Percentiles rank a stretch among this genome's conserved stretches.
phyloP scores from a whole-genome alignment of 2,888 invertebrate species.

The Spisula solida region DNA sequence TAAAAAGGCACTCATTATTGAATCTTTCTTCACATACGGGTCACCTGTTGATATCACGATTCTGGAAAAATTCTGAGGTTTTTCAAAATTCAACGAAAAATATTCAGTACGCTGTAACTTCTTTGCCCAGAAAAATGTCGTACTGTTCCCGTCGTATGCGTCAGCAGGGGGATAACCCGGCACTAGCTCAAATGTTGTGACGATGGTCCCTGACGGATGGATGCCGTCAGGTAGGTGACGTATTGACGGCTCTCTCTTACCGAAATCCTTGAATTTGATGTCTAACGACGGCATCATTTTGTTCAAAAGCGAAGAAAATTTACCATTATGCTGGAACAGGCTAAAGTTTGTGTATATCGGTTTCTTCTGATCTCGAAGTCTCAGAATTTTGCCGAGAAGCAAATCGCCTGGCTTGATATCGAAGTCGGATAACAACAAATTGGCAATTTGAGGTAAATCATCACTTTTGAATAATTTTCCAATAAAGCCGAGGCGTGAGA shows the following conservation, averaged over 20 bases:
- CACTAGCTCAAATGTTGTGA: constrained; percentile 81
- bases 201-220: constrained; percentile 86
- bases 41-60: constrained; percentile 74
- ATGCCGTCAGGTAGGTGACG: constrained; percentile 57
- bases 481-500: constrained; percentile 78
- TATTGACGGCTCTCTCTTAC: constrained; percentile 38
- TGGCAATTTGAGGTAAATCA: constrained; percentile 73
- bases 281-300: constrained; percentile 76
- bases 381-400: constrained; percentile 68
- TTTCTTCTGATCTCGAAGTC: constrained; percentile 66
- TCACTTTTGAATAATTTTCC: constrained; percentile 76
- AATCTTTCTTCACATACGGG: constrained; percentile 53
- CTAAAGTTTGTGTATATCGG: constrained; percentile 65
- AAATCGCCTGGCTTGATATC: constrained; percentile 77
- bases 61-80: constrained; percentile 68
- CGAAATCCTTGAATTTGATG: constrained; percentile 63
- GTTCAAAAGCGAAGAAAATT: constrained; percentile 73
- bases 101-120: constrained; percentile 57
- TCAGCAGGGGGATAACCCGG: constrained; percentile 79
- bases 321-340: constrained; percentile 77
- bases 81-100: constrained; percentile 68
- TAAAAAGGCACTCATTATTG: constrained; percentile 21
- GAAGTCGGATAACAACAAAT: constrained; percentile 83
- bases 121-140: constrained; percentile 71
- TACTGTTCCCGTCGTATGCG: constrained; percentile 79